These are phyloP conservation scores for Cheiracanthium punctorium DNA, from an alignment of 2,888 invertebrate genomes.

Conservation along the genomic window DNA sequence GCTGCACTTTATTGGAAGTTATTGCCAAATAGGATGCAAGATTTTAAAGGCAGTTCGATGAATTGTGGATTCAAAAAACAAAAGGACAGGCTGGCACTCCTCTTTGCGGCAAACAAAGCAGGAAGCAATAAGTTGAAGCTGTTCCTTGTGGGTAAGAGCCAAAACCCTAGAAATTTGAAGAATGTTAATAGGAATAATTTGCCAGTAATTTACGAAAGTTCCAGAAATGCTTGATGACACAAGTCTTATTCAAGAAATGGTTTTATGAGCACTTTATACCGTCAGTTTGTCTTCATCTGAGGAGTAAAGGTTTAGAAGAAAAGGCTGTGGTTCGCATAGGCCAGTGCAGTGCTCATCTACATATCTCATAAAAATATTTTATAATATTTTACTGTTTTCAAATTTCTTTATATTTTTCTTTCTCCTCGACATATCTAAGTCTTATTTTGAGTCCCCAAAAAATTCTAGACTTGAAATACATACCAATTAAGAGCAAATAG, in stretches of 20 bases:
- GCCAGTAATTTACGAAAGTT: conserved; percentile 8
- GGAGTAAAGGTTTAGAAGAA: conserved; percentile 11
- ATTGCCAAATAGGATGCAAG: conserved; percentile 2
- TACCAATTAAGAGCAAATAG: no score
- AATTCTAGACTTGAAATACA: no score
- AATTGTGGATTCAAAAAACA: conserved; percentile 6
- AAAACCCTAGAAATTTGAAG: conserved; percentile 11
- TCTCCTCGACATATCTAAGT: no score
- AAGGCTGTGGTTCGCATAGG: neutral
- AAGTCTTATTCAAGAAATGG: conserved; percentile 14
- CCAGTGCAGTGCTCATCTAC: conserved; percentile 7
- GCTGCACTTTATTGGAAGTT: conserved; percentile 20
- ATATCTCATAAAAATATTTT: no score
- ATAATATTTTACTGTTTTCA: no score
- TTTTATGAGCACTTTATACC: conserved; percentile 11
- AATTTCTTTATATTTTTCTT: no score
- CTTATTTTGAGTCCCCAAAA: no score
- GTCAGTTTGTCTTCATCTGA: neutral
- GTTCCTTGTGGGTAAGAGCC: neutral
- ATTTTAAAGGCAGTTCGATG: neutral
- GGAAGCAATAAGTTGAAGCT: neutral
- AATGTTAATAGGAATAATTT: neutral
- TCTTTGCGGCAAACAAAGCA: conserved; percentile 5
- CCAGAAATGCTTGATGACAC: neutral
- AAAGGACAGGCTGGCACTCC: neutral